A percentile compares a stretch with the other conserved stretches of the same genome.
These are phyloP conservation scores for Aphidius gifuensis DNA, from an alignment of 1,140 invertebrate species.

Conservation along the genomic window DNA sequence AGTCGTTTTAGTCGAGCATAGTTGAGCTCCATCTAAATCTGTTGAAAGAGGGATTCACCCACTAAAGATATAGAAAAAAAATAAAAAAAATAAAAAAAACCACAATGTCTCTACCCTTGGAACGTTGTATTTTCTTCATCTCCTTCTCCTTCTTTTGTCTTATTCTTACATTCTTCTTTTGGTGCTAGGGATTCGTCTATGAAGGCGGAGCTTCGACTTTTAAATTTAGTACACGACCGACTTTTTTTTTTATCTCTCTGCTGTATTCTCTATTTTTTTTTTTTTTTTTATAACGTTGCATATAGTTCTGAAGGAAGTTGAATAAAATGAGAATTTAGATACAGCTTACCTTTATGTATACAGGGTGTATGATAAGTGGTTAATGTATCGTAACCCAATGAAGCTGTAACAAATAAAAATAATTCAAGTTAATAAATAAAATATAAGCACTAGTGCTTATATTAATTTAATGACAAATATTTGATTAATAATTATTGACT, in stretches of 20 bases:
- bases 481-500: too few species aligned
- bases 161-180: slow-evolving; percentile 36
- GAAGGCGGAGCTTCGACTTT: slow-evolving; percentile 47
- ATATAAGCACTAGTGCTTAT: too few species aligned
- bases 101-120: slow-evolving; percentile 9
- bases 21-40: slow-evolving; percentile 47
- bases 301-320: background rate
- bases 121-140: too few species aligned
- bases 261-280: too few species aligned
- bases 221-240: slow-evolving; percentile 50
- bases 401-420: too few species aligned
- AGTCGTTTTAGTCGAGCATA: slow-evolving; percentile 18
- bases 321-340: too few species aligned
- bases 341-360: too few species aligned
- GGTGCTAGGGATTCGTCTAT: slow-evolving; percentile 42
- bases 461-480: too few species aligned
- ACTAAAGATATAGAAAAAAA: slow-evolving; percentile 4
- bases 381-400: too few species aligned
- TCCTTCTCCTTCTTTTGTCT: too few species aligned
- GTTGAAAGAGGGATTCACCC: slow-evolving; percentile 38
- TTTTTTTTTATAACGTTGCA: slow-evolving; percentile 24
- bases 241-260: slow-evolving; percentile 16
- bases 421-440: too few species aligned
- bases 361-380: too few species aligned
- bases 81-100: slow-evolving; percentile 10